Conservation (phyloP, 1,140 invertebrate species). For the Andricus grossulariae region DNA sequence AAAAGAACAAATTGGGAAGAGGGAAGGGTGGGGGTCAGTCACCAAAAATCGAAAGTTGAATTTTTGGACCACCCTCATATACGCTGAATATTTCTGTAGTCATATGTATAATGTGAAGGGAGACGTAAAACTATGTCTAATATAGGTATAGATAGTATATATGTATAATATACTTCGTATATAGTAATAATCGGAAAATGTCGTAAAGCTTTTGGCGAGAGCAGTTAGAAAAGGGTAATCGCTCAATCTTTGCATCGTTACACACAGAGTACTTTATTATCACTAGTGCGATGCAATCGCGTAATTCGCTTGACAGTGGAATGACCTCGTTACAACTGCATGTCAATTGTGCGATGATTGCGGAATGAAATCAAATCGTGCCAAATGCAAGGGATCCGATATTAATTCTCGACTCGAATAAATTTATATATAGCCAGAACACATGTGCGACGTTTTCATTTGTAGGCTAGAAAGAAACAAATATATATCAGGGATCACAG, state of each 20-base stretch:
- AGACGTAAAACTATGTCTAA: no score
- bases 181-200: neutral
- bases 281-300: constrained; percentile 30
- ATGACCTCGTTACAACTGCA: constrained; percentile 30
- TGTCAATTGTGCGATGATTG: constrained; percentile 23
- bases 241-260: constrained; percentile 14
- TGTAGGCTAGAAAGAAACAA: no score
- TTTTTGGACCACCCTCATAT: no score
- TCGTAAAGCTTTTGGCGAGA: constrained; percentile 14
- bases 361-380: constrained; percentile 30
- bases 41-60: no score
- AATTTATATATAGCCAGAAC: neutral
- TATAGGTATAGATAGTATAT: no score
- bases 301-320: constrained; percentile 29
- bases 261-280: constrained; percentile 28
- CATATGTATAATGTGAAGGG: no score
- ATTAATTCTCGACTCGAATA: constrained; percentile 16
- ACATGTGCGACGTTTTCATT: no score
- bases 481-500: no score
- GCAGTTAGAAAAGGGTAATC: neutral
- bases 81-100: no score
- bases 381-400: constrained; percentile 3
- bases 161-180: no score
- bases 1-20: no score
- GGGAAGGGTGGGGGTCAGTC: no score